phyloP scores from a whole-genome alignment of 2,797 vertebrate species.

The Sciaenops ocellatus region DNA sequence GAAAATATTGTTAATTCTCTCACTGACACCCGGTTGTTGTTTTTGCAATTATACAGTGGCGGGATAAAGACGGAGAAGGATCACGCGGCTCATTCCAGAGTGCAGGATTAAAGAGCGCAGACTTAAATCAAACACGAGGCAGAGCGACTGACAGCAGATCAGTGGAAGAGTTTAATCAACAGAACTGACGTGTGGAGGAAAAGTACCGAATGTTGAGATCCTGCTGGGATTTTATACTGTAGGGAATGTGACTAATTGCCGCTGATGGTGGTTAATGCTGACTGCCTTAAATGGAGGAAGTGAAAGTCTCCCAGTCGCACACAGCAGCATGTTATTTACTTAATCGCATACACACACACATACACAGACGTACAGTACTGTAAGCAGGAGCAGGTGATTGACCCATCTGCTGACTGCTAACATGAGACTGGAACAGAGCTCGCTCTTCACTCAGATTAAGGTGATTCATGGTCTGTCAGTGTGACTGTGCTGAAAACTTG shows the following conservation, averaged over 20 bases:
- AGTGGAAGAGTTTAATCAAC: conserved; percentile 44
- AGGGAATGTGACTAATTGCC: conserved; percentile 41
- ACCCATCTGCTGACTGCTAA: conserved; percentile 37
- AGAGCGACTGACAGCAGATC: conserved; percentile 32
- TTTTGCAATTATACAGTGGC: conserved; percentile 26
- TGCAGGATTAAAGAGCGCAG: conserved; percentile 19
- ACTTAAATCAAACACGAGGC: conserved; percentile 15
- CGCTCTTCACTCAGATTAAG: background rate
- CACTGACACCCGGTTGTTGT: conserved; percentile 16
- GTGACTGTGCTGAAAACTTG: background rate
- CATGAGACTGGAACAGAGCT: background rate
- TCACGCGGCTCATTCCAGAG: conserved; percentile 16
- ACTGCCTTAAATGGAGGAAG: conserved; percentile 32
- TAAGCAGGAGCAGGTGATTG: conserved; percentile 22
- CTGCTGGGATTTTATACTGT: conserved; percentile 13
- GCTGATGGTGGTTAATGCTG: conserved; percentile 46
- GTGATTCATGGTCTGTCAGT: background rate
- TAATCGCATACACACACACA: conserved; percentile 25
- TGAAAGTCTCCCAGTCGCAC: conserved; percentile 18
- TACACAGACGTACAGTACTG: background rate
- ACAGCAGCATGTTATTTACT: conserved; percentile 4
- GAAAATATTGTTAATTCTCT: background rate
- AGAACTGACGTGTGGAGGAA: background rate
- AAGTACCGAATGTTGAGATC: conserved; percentile 14
- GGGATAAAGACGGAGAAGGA: conserved; percentile 20